Evolutionary conservation across 2,888 invertebrate genomes (phyloP), one percentile per base, ranked within the genome.

Genomic region (Homarus gammarus): DNA sequence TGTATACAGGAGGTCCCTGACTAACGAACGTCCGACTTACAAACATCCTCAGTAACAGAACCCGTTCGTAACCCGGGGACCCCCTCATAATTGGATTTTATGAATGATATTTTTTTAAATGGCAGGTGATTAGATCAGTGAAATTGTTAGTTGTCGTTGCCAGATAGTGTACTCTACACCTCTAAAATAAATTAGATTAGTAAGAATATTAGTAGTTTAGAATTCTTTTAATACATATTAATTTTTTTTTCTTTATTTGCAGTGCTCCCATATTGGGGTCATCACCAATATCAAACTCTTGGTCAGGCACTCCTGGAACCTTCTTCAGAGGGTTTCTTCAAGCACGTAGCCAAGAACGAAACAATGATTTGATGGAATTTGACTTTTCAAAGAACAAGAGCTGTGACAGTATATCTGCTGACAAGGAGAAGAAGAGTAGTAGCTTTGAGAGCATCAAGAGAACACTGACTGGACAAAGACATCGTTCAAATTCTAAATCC

Each of bases 331-430:
- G 88, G n/a, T 90, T 90, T 27, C 73, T 72, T 38, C 88, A 90
- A 72, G 83, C 75, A 27, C 77, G 87, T 15, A 91, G 81, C 73
- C 79, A 84, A 31, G 84, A 82, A 68, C 78, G 88, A 6, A 85
- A 88, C 31, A 94, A 96, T 92, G 97, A 97, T 94, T 95, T 97
- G 92, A 97, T 97, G 97, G 97, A 97, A 94, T 95, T 97, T 92
- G 96, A 96, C 93, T 96, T 96, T 93, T 95, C 95, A 0, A 95
- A 94, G 92, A 94, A 92, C 70, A 92, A 90, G 70, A 92, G 89
- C 36, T 92, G 88, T 72, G 92, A 90, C 83, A 83, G 79, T 49
- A 89, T 92, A 18, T 89, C 90, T 15, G 87, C 91, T 27, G 90
- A 90, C 27, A 88, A 90, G 70, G 86, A 85, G 33, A 92, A 92